phyloP scores from a whole-genome alignment of 2,797 vertebrate species.

The Hippopotamyrus pictus region DNA sequence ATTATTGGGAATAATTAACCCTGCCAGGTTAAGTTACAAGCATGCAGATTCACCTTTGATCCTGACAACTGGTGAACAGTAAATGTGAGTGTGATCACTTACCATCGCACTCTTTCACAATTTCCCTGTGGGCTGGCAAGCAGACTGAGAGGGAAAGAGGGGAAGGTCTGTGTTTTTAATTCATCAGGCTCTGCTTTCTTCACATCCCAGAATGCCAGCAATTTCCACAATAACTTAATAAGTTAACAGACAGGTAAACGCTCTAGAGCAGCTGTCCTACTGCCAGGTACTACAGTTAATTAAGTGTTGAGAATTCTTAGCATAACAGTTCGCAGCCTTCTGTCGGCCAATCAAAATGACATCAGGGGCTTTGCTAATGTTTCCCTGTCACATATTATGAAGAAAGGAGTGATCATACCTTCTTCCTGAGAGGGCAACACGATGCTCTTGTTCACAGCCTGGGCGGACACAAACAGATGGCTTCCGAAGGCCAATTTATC shows the following conservation, averaged over 20 bases:
- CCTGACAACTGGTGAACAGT: neutral
- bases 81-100: neutral
- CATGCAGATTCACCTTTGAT: neutral
- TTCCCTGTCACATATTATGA: neutral
- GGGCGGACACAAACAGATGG: constrained; percentile 34
- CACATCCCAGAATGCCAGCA: neutral
- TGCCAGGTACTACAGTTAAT: neutral
- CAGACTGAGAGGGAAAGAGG: constrained; percentile 31
- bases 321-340: neutral
- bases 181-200: neutral
- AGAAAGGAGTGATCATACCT: constrained; percentile 30
- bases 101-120: constrained; percentile 35
- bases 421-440: constrained; percentile 42
- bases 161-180: neutral
- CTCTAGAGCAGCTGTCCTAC: neutral
- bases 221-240: neutral
- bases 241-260: neutral
- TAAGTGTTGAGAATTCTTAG: neutral
- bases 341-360: neutral
- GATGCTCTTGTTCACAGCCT: constrained; percentile 24
- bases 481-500: constrained; percentile 37
- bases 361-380: neutral
- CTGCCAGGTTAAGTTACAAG: neutral
- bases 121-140: constrained; percentile 1
- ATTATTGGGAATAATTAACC: neutral